Percentiles rank a stretch among this genome's conserved stretches.
These are phyloP conservation scores for Bombus difficillimus DNA, from an alignment of 1,140 invertebrate genomes.

Conservation along the genomic window DNA sequence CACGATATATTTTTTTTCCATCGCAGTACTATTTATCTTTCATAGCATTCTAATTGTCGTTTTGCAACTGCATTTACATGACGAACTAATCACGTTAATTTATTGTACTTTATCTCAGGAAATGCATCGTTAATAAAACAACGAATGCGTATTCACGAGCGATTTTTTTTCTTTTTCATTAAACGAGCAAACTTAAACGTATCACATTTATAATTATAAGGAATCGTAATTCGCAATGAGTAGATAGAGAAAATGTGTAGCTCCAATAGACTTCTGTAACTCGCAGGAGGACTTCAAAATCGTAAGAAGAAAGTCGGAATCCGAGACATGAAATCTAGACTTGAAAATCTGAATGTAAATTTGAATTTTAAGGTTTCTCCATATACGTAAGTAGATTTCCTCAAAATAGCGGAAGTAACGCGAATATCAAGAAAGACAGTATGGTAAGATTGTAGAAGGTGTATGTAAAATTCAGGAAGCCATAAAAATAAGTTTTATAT, in stretches of 20 bases:
- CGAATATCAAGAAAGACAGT: neutral
- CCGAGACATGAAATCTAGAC: neutral
- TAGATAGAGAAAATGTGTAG: no score
- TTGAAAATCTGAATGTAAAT: neutral
- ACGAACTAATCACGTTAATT: neutral
- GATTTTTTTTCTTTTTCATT: no score
- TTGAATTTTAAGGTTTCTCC: neutral
- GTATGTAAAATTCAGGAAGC: neutral
- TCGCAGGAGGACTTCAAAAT: no score
- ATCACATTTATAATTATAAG: no score
- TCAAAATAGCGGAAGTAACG: neutral
- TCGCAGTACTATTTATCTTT: neutral
- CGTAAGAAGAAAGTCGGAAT: neutral
- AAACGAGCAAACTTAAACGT: no score
- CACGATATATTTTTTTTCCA: neutral
- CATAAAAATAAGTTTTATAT: neutral
- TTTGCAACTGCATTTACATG: neutral
- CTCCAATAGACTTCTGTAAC: no score
- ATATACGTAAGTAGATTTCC: neutral
- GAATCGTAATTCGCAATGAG: no score
- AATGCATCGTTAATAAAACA: neutral
- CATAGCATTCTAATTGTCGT: neutral
- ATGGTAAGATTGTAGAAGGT: no score
- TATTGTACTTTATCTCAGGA: neutral
- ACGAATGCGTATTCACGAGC: no score